A percentile compares a stretch with the other conserved stretches of the same genome.
Evolutionary conservation across 2,888 invertebrate genomes (phyloP).

Genomic region (Luffia ferchaultella): DNA sequence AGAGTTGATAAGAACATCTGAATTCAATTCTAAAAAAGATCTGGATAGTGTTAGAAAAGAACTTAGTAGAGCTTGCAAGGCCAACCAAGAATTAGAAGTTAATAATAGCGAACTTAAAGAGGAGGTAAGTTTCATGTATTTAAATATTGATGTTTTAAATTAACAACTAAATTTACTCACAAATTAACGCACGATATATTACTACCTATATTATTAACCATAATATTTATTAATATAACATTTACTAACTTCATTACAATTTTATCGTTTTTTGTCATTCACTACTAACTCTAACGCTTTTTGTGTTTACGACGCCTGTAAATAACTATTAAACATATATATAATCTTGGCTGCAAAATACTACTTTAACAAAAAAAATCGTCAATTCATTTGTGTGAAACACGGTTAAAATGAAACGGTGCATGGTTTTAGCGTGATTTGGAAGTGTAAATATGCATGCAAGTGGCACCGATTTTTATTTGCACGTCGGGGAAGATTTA

Average conservation of each 20-base stretch:
- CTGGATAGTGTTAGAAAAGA: slow-evolving; percentile 58
- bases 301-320: neutral
- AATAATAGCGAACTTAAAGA: slow-evolving; percentile 74
- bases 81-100: slow-evolving; percentile 70
- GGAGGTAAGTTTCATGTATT: slow-evolving; percentile 56
- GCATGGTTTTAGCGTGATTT: slow-evolving; percentile 33
- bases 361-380: no score
- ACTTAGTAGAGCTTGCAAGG: slow-evolving; percentile 59
- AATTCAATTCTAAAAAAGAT: slow-evolving; percentile 48
- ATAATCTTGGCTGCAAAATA: no score
- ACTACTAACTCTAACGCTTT: neutral
- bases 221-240: no score
- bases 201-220: no score
- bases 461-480: slow-evolving; percentile 18
- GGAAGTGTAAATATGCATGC: slow-evolving; percentile 49
- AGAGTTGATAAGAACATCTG: slow-evolving; percentile 50
- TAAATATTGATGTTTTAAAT: neutral
- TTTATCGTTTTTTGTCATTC: neutral
- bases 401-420: no score
- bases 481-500: slow-evolving; percentile 29
- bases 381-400: no score
- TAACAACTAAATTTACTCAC: no score
- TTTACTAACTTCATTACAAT: no score
- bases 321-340: no score
- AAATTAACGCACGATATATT: no score